Base-by-base conservation (phyloP, 2,797 vertebrate genomes). In the Cynodonichthys magdalenae region DNA sequence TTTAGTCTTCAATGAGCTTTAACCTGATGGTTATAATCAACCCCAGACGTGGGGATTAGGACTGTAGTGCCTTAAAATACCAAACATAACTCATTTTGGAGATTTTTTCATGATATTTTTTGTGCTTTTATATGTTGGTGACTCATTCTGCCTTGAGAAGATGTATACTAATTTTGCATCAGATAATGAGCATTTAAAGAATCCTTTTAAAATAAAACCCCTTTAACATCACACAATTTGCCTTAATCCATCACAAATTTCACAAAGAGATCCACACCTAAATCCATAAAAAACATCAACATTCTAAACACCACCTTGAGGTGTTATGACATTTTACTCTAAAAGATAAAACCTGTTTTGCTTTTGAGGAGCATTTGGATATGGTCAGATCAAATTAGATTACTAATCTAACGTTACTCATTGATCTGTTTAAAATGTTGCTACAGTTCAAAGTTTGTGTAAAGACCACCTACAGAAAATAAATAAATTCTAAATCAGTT, bases 1-100 rank as follows among this genome's bases (percentile, higher is more conserved):
- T 42, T 53, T 66, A 54, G 34, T 36, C 8, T 36, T 36, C 9
- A 11, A 59, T 59, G 41, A 29, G 20, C 56, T 53, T 59, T 7
- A 34, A 8, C 15, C 64, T 54, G 29, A 3, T 31, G 19, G 11
- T 24, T 55, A 39, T 39, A 60, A 60, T 41, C 45, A 20, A 18
- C 45, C 2, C 29, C 1, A 0, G 15, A 29, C 41, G 6, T 6
- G n/a, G n/a, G n/a, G n/a, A n/a, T n/a, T n/a, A n/a, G n/a, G n/a
- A n/a, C n/a, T n/a, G n/a, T n/a, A n/a, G n/a, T n/a, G n/a, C n/a
- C n/a, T 31, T 31, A 31, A 31, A 31, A 8, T 36, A 6, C 34
- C 34, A 36, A 36, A 36, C 9, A 20, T 9, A 47, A 19, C n/a
- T n/a, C n/a, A n/a, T n/a, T n/a, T n/a, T n/a, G n/a, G n/a, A n/a